These are phyloP conservation scores for Poeciliopsis occidentalis DNA, from an alignment of 2,113 vertebrate genomes.

Conservation along the genomic window DNA sequence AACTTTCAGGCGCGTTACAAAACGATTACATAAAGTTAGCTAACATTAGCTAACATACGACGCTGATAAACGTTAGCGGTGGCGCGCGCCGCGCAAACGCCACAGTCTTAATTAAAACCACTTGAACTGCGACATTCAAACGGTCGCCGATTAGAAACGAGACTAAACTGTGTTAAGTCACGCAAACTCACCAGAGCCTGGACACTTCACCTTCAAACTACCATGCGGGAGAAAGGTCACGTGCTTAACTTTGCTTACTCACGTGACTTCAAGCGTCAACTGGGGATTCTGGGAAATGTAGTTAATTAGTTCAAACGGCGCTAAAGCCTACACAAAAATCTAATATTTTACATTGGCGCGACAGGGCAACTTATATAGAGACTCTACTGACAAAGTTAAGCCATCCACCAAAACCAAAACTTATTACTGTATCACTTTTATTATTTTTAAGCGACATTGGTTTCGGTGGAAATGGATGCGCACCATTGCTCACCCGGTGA, in stretches of 20 bases:
- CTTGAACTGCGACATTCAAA: fast-evolving
- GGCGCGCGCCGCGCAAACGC: background rate
- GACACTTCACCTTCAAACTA: conserved; percentile 63
- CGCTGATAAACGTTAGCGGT: background rate
- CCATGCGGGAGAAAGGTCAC: background rate
- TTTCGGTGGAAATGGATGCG: too few species aligned
- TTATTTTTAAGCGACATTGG: too few species aligned
- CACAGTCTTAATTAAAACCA: fast-evolving
- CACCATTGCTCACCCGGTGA: too few species aligned
- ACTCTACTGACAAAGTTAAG: background rate
- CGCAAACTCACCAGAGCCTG: conserved; percentile 20
- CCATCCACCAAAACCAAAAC: background rate
- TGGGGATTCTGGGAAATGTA: conserved; percentile 58
- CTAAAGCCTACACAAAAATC: background rate
- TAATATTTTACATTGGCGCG: background rate
- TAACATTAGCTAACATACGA: conserved; percentile 20
- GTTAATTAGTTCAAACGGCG: conserved; percentile 1
- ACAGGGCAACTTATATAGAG: background rate
- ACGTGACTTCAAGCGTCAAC: background rate
- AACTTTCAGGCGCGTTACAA: background rate
- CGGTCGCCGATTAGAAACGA: fast-evolving
- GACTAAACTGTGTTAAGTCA: background rate
- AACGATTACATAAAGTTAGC: conserved; percentile 39
- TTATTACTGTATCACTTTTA: too few species aligned
- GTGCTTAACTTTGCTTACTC: background rate